A percentile compares a stretch with the other conserved stretches of the same genome.
These are phyloP conservation scores for Terrapene triunguis DNA, from an alignment of 2,113 vertebrate genomes.

Conservation along the genomic window DNA sequence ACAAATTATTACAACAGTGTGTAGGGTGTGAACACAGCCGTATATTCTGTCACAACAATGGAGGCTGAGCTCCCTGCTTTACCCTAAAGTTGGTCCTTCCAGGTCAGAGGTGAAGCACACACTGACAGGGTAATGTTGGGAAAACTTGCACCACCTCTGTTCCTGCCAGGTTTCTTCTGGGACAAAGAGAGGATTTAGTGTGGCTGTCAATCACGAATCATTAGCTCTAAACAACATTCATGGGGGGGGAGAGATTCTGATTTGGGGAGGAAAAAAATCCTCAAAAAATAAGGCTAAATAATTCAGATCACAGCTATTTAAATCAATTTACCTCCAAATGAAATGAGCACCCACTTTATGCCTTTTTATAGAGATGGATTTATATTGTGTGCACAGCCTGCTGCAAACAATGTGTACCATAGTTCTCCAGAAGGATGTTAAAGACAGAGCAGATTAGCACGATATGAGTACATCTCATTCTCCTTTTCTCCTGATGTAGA, in stretches of 20 bases:
- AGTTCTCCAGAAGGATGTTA: neutral
- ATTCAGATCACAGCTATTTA: too few relatives aligned
- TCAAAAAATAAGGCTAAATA: neutral
- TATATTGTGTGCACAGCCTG: neutral
- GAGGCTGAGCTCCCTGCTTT: neutral
- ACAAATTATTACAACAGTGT: neutral
- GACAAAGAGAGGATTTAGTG: neutral
- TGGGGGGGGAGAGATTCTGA: neutral
- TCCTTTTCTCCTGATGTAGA: neutral
- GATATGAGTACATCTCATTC: neutral
- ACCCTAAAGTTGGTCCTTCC: neutral
- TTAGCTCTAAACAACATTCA: neutral
- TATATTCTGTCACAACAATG: neutral
- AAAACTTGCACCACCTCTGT: neutral
- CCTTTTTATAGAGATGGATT: neutral
- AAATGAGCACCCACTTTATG: neutral
- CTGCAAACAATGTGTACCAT: neutral
- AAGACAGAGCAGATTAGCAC: neutral
- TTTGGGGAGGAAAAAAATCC: neutral
- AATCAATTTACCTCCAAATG: neutral
- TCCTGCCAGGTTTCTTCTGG: neutral
- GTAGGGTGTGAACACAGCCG: neutral
- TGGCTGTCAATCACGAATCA: neutral
- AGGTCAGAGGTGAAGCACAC: neutral
- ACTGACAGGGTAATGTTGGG: neutral